Evolutionary conservation across 2,888 invertebrate species (phyloP).

Genomic region (Hypercompe scribonia): DNA sequence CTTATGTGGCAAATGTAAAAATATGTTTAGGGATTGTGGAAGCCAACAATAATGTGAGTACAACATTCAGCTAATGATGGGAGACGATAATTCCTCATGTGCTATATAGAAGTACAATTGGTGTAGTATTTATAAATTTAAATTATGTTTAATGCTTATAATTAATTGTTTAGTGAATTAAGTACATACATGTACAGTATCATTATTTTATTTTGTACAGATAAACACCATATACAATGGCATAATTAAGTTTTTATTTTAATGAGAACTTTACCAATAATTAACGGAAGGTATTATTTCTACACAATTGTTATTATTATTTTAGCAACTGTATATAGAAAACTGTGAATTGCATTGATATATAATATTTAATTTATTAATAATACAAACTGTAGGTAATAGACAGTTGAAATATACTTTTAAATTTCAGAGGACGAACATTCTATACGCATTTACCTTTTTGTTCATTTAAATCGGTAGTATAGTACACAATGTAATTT

Average conservation of each 20-base stretch:
- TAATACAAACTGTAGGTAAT: constrained; percentile 34
- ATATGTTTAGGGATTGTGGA: constrained; percentile 5
- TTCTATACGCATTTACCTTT: background rate
- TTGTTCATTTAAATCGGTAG: background rate
- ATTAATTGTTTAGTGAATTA: constrained; percentile 21
- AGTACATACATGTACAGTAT: constrained; percentile 11
- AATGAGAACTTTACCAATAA: constrained; percentile 2
- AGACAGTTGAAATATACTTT: background rate
- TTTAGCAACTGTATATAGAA: constrained; percentile 17
- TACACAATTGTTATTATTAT: constrained; percentile 26
- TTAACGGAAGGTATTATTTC: constrained; percentile 10
- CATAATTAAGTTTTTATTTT: constrained; percentile 9
- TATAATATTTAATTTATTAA: constrained; percentile 22
- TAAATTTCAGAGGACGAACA: constrained; percentile 2
- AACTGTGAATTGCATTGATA: constrained; percentile 28
- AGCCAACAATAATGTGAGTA: constrained; percentile 23
- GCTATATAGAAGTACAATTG: constrained; percentile 40
- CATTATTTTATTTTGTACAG: background rate
- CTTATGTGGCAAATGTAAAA: constrained; percentile 3
- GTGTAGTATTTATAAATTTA: constrained; percentile 28
- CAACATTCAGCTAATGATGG: constrained; percentile 33
- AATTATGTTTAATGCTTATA: constrained; percentile 24
- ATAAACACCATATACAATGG: constrained; percentile 22
- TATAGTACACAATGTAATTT: background rate
- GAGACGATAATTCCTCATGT: constrained; percentile 30